Conservation (phyloP, 2,888 invertebrate species). For the Apamea epomidion region DNA sequence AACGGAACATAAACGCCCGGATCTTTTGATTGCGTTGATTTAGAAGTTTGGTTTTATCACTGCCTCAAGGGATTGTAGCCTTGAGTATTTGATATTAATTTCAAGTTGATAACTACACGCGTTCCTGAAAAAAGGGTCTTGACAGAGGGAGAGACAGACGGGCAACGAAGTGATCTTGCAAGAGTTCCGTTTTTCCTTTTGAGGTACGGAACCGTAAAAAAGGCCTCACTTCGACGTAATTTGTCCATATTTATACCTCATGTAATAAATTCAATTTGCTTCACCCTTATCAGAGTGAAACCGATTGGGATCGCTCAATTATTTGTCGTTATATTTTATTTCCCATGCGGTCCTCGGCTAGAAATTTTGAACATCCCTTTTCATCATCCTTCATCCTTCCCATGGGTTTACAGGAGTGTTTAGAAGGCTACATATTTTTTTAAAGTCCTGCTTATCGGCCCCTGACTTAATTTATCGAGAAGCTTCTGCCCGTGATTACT, state of each 20-base stretch:
- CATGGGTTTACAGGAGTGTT: neutral
- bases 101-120: too few species aligned
- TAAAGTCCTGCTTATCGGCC: neutral
- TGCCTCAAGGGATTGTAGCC: too few species aligned
- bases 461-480: neutral
- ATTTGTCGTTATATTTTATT: slow-evolving; percentile 40
- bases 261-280: slow-evolving; percentile 52
- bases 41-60: too few species aligned
- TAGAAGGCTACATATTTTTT: neutral
- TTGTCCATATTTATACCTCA: neutral
- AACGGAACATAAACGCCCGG: too few species aligned
- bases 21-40: too few species aligned
- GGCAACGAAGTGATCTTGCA: too few species aligned
- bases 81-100: too few species aligned
- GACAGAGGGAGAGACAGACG: too few species aligned
- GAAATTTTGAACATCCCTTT: slow-evolving; percentile 26
- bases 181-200: too few species aligned
- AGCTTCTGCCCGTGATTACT: neutral
- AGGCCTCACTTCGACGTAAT: neutral
- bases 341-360: slow-evolving; percentile 20
- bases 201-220: too few species aligned
- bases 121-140: too few species aligned
- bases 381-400: slow-evolving; percentile 16
- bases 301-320: slow-evolving; percentile 48
- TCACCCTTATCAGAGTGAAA: slow-evolving; percentile 37